phyloP scores from a whole-genome alignment of 1,140 invertebrate genomes.

The Eumaeus atala region DNA sequence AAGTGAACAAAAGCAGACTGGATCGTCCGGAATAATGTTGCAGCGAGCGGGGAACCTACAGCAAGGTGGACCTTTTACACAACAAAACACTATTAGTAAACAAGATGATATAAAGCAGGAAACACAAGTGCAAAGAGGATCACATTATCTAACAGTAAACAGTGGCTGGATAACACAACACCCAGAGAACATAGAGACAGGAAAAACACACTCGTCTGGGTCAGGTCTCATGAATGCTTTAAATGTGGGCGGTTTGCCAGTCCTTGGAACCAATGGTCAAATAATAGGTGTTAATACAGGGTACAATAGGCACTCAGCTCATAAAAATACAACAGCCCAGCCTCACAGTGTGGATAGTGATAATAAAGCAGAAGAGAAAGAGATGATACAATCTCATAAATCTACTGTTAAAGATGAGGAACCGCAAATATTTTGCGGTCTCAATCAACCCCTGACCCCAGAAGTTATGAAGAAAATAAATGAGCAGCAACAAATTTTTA shows the following conservation, averaged over 20 bases:
- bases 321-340: slow-evolving; percentile 39
- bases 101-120: slow-evolving; percentile 56
- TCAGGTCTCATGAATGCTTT: slow-evolving; percentile 32
- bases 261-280: slow-evolving; percentile 75
- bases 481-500: slow-evolving; percentile 75
- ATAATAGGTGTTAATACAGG: slow-evolving; percentile 74
- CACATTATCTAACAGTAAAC: slow-evolving; percentile 64
- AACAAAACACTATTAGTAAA: slow-evolving; percentile 40
- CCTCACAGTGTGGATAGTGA: slow-evolving; percentile 39
- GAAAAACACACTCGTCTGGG: slow-evolving; percentile 34
- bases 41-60: slow-evolving; percentile 38
- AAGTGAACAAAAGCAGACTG: slow-evolving; percentile 40
- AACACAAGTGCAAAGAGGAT: slow-evolving; percentile 52
- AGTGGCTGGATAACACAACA: slow-evolving; percentile 66
- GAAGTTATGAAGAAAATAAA: slow-evolving; percentile 77
- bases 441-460: slow-evolving; percentile 67
- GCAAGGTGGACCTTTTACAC: slow-evolving; percentile 34
- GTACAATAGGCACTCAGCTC: slow-evolving; percentile 44
- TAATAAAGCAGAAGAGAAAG: slow-evolving; percentile 52
- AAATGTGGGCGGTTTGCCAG: slow-evolving; percentile 58
- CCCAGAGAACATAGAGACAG: slow-evolving; percentile 40
- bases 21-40: slow-evolving; percentile 35
- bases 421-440: slow-evolving; percentile 60
- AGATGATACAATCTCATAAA: slow-evolving; percentile 25
- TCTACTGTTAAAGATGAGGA: slow-evolving; percentile 48